Percentiles rank a stretch among this genome's conserved stretches.
Evolutionary conservation across 2,888 invertebrate species (phyloP).

Genomic region (Sphecodes monilicornis): DNA sequence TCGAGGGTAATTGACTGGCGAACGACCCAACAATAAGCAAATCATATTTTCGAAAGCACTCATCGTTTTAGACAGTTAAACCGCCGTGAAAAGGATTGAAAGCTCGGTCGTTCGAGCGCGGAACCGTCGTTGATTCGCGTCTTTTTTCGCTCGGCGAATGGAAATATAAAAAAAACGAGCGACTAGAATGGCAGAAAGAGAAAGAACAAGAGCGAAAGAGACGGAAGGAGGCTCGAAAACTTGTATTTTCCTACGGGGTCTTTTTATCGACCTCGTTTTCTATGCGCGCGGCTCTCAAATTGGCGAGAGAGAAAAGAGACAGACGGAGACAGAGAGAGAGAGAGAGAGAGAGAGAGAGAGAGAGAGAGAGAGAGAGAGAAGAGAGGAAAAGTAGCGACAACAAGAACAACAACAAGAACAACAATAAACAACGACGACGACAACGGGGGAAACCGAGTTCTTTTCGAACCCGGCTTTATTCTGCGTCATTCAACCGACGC

Average conservation of each 20-base stretch:
- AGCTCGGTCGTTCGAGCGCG: constrained; percentile 37
- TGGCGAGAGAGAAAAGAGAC: constrained; percentile 18
- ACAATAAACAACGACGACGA: neutral
- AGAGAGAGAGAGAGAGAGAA: neutral
- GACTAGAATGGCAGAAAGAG: neutral
- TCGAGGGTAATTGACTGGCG: constrained; percentile 31
- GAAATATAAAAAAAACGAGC: constrained; percentile 6
- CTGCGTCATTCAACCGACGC: constrained; percentile 61
- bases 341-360: neutral
- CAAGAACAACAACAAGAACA: neutral
- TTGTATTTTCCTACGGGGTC: constrained; percentile 48
- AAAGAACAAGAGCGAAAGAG: too few species aligned
- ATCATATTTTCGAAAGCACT: constrained; percentile 46
- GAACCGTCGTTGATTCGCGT: constrained; percentile 42
- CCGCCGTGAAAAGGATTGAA: constrained; percentile 16
- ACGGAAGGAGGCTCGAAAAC: constrained; percentile 41
- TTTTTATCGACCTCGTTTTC: constrained; percentile 55
- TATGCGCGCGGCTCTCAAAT: constrained; percentile 32
- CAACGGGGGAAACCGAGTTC: constrained; percentile 30
- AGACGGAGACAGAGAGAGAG: neutral
- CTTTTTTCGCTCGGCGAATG: constrained; percentile 21
- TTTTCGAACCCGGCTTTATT: constrained; percentile 65
- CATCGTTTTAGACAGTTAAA: constrained; percentile 37
- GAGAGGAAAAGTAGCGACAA: neutral
- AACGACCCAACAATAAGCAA: constrained; percentile 25